Base-by-base conservation (phyloP, 2,113 vertebrate genomes). In the Caretta caretta region DNA sequence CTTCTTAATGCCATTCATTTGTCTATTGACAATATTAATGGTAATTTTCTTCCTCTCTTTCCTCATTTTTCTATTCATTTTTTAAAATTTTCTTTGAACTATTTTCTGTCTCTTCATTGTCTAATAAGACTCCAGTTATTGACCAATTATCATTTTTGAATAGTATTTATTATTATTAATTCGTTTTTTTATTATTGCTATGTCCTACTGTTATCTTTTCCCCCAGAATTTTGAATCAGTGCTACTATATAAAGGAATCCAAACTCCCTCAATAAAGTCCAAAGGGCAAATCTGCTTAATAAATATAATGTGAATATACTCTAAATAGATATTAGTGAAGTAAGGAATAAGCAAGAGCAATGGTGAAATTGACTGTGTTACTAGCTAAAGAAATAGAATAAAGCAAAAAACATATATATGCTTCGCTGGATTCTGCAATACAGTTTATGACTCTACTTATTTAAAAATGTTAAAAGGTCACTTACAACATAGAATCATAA, bases 1-100 rank as follows among this genome's bases (percentile, higher is more conserved):
- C 6, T n/a, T 72, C n/a, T 75, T 82, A 76, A 22, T 5, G 75
- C 83, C 9, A 65, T 89, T 86, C 93, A 8, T 27, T 82, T 22
- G 1, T 10, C 29, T 79, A 54, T 81, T 88, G 35, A 35, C 11
- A 53, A 4, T 25, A 54, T n/a, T n/a, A 53, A n/a, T 80, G 19
- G 50, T 20, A 13, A 24, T 22, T 76, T 76, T 46, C 22, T 27
- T 48, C 42, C 22, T 78, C 75, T 46, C 72, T 49, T 48, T 78
- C 25, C 13, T 27, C 42, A 48, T 78, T 27, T 46, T 48, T 9
- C 1, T 14, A 0, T 69, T 0, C 31, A 46, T 59, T 85, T 35
- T 80, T 91, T 6, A 56, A 49, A 35, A 65, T 3, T 10, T 90
- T 78, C 2, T 5, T 93, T 81, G 11, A 82, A 7, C 4, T 42